phyloP scores from a whole-genome alignment of 2,888 invertebrate species.

The Synergus umbraculus region DNA sequence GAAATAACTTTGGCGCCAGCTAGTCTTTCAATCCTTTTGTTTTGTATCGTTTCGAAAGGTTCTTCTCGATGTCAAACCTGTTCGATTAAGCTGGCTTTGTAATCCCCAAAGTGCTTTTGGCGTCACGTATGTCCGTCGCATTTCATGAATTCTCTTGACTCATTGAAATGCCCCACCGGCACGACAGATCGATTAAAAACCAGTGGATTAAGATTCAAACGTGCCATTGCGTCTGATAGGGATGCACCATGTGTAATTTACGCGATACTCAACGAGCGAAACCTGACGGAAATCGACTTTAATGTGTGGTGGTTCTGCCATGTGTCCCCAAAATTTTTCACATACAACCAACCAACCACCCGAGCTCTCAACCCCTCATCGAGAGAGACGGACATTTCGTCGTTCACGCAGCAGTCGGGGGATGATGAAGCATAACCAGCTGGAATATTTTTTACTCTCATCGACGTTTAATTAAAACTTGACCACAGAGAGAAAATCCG shows the following conservation, averaged over 20 bases:
- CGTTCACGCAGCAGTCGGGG: slow-evolving; percentile 45
- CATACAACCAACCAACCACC: slow-evolving; percentile 42
- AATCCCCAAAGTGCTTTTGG: slow-evolving; percentile 38
- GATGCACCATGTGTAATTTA: slow-evolving; percentile 36
- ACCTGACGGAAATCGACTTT: slow-evolving; percentile 47
- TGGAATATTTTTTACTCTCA: slow-evolving; percentile 61
- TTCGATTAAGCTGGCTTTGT: slow-evolving; percentile 17
- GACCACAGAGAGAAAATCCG: slow-evolving; percentile 49
- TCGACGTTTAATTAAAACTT: slow-evolving; percentile 73
- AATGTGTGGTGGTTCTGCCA: slow-evolving; percentile 48
- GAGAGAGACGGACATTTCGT: slow-evolving; percentile 46
- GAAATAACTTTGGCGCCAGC: slow-evolving; percentile 7
- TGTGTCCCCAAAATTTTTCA: slow-evolving; percentile 48
- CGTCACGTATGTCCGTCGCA: background rate
- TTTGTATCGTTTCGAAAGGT: slow-evolving; percentile 26
- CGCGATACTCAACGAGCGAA: slow-evolving; percentile 17
- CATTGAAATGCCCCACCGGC: slow-evolving; percentile 23
- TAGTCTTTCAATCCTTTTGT: slow-evolving; percentile 1
- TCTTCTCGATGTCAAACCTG: slow-evolving; percentile 17
- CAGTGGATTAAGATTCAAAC: slow-evolving; percentile 13
- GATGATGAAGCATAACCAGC: slow-evolving; percentile 61
- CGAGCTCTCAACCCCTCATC: slow-evolving; percentile 4
- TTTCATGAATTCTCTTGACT: slow-evolving; percentile 26
- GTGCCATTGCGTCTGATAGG: slow-evolving; percentile 22
- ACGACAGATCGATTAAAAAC: slow-evolving; percentile 1